Evolutionary conservation across 64 coral and sea anemone species (phyloP).

Genomic region (Actinia equina): DNA sequence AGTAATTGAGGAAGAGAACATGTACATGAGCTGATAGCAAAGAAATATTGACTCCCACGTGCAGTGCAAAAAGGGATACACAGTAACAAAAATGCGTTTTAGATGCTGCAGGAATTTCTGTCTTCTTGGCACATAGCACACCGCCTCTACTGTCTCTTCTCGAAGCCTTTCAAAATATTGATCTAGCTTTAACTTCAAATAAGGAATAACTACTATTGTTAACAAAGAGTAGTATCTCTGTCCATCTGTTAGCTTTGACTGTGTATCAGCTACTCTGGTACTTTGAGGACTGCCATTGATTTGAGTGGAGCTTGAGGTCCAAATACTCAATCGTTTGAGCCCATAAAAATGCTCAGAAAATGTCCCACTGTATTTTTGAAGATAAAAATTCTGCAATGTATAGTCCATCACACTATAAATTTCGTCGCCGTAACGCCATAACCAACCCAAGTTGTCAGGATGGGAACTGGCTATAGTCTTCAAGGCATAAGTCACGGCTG

Average conservation of each 20-base stretch:
- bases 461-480: slow-evolving; percentile 78
- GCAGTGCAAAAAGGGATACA: slow-evolving; percentile 80
- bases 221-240: slow-evolving; percentile 68
- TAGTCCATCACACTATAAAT: slow-evolving; percentile 62
- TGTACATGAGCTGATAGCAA: slow-evolving; percentile 70
- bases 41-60: slow-evolving; percentile 63
- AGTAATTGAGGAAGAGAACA: slow-evolving; percentile 59
- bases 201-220: slow-evolving; percentile 60
- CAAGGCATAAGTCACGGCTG: slow-evolving; percentile 78
- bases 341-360: slow-evolving; percentile 96
- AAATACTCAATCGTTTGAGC: slow-evolving; percentile 51
- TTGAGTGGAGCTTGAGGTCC: neutral
- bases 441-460: slow-evolving; percentile 71
- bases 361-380: slow-evolving; percentile 69
- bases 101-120: slow-evolving; percentile 48
- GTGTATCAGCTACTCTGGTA: neutral
- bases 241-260: neutral
- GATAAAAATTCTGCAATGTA: slow-evolving; percentile 78
- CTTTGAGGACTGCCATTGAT: neutral
- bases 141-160: slow-evolving; percentile 22
- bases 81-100: slow-evolving; percentile 59
- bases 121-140: slow-evolving; percentile 36
- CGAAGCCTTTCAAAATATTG: slow-evolving; percentile 64
- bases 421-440: slow-evolving; percentile 85
- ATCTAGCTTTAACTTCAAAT: slow-evolving; percentile 83